phyloP scores from a whole-genome alignment of 2,888 invertebrate species.

The Capitulum mitella region DNA sequence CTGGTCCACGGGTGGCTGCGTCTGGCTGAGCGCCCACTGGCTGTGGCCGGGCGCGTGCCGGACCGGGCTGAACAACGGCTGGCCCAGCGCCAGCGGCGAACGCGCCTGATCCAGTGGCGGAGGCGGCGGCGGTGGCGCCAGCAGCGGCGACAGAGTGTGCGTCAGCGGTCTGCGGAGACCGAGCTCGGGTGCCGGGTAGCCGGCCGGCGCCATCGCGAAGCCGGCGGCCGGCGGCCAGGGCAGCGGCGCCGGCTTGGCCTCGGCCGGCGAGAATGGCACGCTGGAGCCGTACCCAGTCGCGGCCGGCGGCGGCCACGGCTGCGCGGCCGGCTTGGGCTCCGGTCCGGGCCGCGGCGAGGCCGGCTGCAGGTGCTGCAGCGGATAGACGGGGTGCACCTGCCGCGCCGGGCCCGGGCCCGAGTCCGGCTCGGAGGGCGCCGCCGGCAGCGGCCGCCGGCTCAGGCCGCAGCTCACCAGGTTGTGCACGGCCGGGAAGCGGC shows the following conservation, averaged over 20 bases:
- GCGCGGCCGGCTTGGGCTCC: background rate
- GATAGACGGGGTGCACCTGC: conserved; percentile 14
- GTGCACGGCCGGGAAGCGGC: background rate
- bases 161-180: background rate
- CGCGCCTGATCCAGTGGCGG: no score
- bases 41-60: no score
- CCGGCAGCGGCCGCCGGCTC: background rate
- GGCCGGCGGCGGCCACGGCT: background rate
- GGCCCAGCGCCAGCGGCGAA: background rate
- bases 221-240: no score
- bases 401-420: background rate
- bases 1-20: background rate
- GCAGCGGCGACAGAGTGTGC: background rate
- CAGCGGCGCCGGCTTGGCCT: background rate
- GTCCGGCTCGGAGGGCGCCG: background rate
- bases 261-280: no score
- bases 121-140: no score
- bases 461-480: background rate
- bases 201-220: no score
- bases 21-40: no score
- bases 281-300: no score
- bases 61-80: background rate
- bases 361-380: background rate
- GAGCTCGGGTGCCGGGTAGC: no score
- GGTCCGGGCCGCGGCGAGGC: conserved; percentile 9